A percentile compares a stretch with the other conserved stretches of the same genome.
Evolutionary conservation across 2,797 vertebrate species (phyloP).

Genomic region (Chromobotia macracanthus): DNA sequence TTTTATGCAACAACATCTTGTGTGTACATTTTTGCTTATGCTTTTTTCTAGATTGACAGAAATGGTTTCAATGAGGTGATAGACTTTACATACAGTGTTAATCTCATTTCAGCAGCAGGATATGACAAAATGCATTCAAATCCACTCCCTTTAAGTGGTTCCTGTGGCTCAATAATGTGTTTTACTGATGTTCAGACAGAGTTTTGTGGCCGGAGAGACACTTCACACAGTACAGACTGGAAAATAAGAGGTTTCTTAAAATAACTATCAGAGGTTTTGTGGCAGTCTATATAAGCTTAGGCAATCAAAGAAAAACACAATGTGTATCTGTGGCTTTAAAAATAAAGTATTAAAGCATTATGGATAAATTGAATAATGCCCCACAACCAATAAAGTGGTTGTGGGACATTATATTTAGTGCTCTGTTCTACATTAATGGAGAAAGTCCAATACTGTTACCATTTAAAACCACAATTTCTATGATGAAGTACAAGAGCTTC

Average conservation of each 20-base stretch:
- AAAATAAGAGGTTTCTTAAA: not conserved
- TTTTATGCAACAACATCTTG: too few relatives aligned
- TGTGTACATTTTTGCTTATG: too few relatives aligned
- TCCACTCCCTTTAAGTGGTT: not conserved
- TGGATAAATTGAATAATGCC: too few relatives aligned
- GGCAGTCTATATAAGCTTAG: not conserved
- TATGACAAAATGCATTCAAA: too few relatives aligned
- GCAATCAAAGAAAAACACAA: constrained; percentile 10
- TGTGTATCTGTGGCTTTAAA: constrained; percentile 11
- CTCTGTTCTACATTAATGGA: not conserved
- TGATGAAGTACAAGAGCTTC: not conserved
- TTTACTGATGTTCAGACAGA: constrained; percentile 15
- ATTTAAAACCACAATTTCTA: not conserved
- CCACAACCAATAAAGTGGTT: too few relatives aligned
- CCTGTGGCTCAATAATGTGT: not conserved
- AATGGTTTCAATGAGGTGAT: too few relatives aligned
- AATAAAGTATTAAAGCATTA: not conserved
- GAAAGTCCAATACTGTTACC: not conserved
- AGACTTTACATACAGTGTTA: too few relatives aligned
- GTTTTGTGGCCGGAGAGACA: not conserved
- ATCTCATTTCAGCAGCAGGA: too few relatives aligned
- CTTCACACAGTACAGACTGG: constrained; percentile 1
- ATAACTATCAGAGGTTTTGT: not conserved
- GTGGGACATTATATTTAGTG: not conserved
- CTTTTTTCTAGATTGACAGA: too few relatives aligned